Percentiles rank a stretch among this genome's conserved stretches.
These are phyloP conservation scores for Muntiacus muntjak DNA, from an alignment of 2,113 vertebrate species.

Conservation along the genomic window DNA sequence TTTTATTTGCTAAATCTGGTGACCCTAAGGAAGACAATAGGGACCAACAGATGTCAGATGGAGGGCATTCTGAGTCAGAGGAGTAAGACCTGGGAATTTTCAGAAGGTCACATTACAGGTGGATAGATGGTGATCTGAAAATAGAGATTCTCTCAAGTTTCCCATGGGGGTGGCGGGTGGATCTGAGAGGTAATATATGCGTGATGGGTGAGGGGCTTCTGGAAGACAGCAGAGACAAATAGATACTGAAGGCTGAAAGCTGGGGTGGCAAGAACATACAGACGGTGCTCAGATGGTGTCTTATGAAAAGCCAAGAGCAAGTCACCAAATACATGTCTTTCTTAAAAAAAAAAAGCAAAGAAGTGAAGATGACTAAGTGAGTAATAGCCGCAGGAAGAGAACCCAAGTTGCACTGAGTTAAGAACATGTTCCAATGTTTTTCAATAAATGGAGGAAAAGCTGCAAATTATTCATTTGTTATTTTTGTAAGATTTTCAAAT, in stretches of 20 bases:
- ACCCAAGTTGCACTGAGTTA: not conserved
- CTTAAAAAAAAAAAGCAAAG: not conserved
- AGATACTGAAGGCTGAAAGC: not conserved
- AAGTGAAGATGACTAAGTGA: not conserved
- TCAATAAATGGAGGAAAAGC: conserved; percentile 46
- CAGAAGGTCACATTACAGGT: not conserved
- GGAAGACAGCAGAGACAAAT: not conserved
- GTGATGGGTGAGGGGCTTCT: not conserved
- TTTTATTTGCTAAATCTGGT: not conserved
- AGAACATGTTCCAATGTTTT: conserved; percentile 42
- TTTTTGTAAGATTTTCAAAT: conserved; percentile 50
- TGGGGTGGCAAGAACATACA: not conserved
- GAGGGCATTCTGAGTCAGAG: no score
- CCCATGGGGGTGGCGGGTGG: rapidly evolving
- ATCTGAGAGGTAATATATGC: not conserved
- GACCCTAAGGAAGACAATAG: not conserved
- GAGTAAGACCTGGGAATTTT: not conserved
- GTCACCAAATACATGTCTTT: not conserved
- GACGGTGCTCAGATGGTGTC: not conserved
- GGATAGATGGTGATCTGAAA: not conserved
- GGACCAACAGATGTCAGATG: not conserved
- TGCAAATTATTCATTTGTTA: conserved; percentile 57
- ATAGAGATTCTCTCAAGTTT: not conserved
- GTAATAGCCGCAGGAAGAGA: not conserved
- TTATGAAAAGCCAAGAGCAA: not conserved